Evolutionary conservation across 2,797 vertebrate species (phyloP), one percentile per base, ranked within the genome.

Genomic region (Rhincodon typus): DNA sequence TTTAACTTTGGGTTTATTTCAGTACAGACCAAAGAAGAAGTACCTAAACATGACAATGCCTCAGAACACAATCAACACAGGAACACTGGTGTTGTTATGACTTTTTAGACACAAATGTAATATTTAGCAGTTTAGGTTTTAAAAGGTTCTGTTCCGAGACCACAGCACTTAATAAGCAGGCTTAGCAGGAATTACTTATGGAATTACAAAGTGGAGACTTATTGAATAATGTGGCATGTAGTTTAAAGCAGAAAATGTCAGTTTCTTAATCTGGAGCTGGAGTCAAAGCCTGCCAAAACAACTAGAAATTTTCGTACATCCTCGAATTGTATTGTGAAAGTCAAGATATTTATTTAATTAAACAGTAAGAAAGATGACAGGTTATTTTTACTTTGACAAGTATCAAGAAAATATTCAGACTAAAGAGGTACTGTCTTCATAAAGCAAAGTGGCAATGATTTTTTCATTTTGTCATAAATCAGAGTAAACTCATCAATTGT

Each of bases 391-490:
- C 38, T 30, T 62, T 69, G 67, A 19, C 25, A 23, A 42, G 21
- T 25, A 23, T 42, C 38, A 69, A 42, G 88, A 91, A 91, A 91
- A 38, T 38, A 93, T 93, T 93, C n/a, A 93, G 90, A 42, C 87
- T 93, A 23, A 91, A 34, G 4, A 91, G 34, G 88, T n/a, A 66
- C 21, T 15, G 21, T 25, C n/a, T 93, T 69, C 23, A 67, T 42
- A 50, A 93, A 91, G 57, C 1, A 62, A 66, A 42, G 38, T 66
- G 17, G 1, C 53, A 91, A n/a, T 7, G 57, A 91, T 23, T 19
- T 62, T n/a, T 91, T 66, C 34, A 66, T 62, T 30, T 13, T 38
- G 23, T 1, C 30, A 67, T 93, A 93, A 69, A 69, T 69, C 23
- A 93, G 13, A 67, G 5, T 42, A 42, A 93, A 93, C 7, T 93